Conservation (phyloP, 2,888 invertebrate species). For the Trilocha varians region DNA sequence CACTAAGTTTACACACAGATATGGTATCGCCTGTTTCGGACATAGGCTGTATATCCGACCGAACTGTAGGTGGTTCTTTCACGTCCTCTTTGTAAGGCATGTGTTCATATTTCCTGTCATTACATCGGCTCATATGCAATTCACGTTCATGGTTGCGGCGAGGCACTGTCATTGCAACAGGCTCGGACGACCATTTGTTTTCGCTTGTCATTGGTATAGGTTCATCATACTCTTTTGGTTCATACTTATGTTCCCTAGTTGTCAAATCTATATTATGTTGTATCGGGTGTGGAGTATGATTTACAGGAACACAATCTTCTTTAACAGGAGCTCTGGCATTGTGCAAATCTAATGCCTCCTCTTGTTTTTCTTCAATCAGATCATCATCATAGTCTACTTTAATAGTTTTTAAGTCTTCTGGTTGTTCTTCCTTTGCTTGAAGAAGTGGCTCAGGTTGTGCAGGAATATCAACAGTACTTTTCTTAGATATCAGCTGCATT, state of each 20-base stretch:
- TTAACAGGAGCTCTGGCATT: constrained; percentile 21
- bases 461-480: constrained; percentile 67
- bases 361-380: constrained; percentile 22
- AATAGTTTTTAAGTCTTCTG: constrained; percentile 24
- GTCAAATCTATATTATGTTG: constrained; percentile 6
- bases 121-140: constrained; percentile 19
- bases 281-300: constrained; percentile 23
- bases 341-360: constrained; percentile 19
- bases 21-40: constrained; percentile 52
- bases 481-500: constrained; percentile 79
- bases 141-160: constrained; percentile 24
- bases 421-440: constrained; percentile 33
- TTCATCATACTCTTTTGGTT: constrained; percentile 28
- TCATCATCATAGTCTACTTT: constrained; percentile 32
- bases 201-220: constrained; percentile 35
- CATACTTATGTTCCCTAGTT: constrained; percentile 6
- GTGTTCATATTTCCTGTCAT: constrained; percentile 39
- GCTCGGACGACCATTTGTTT: constrained; percentile 43
- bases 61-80: constrained; percentile 38
- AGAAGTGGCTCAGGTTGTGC: constrained; percentile 44
- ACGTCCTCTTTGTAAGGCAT: constrained; percentile 40
- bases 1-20: constrained; percentile 67
- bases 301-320: constrained; percentile 21
- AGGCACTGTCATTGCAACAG: constrained; percentile 11
- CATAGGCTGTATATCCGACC: constrained; percentile 40